A percentile compares a stretch with the other conserved stretches of the same genome.
Evolutionary conservation across 2,888 invertebrate genomes (phyloP).

Genomic region (Digitonthophagus gazella): DNA sequence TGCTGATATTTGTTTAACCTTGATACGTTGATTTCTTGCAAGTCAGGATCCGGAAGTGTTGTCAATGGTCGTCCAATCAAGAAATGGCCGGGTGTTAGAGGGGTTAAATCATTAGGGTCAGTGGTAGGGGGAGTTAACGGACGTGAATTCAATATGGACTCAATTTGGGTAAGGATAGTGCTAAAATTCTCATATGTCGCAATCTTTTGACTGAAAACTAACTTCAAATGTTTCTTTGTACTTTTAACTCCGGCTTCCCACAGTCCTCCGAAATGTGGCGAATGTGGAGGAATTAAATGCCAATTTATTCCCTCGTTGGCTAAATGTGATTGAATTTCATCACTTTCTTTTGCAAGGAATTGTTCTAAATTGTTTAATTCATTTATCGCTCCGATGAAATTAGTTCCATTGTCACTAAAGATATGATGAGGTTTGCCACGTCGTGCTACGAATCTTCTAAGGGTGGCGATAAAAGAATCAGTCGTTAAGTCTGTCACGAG

Average conservation of each 20-base stretch:
- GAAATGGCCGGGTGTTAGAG: slow-evolving; percentile 39
- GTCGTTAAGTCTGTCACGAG: slow-evolving; percentile 19
- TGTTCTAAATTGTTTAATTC: not conserved
- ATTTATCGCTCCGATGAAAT: slow-evolving; percentile 7
- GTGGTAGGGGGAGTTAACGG: slow-evolving; percentile 36
- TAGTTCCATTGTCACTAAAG: slow-evolving; percentile 15
- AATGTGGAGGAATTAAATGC: slow-evolving; percentile 1
- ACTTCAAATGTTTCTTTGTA: slow-evolving; percentile 38
- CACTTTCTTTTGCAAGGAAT: not conserved
- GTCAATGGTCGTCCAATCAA: slow-evolving; percentile 34
- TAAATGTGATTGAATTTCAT: not conserved
- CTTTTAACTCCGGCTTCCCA: slow-evolving; percentile 43
- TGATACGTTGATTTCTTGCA: slow-evolving; percentile 28
- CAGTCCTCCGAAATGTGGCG: slow-evolving; percentile 42
- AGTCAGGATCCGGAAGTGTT: slow-evolving; percentile 31
- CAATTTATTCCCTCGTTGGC: not conserved
- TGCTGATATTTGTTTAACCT: slow-evolving; percentile 34
- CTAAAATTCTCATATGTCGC: slow-evolving; percentile 39
- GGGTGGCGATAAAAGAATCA: slow-evolving; percentile 20
- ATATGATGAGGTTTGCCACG: slow-evolving; percentile 22
- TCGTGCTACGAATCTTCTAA: slow-evolving; percentile 24
- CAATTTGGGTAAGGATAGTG: slow-evolving; percentile 40
- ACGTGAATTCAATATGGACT: slow-evolving; percentile 41
- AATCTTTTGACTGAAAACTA: slow-evolving; percentile 33
- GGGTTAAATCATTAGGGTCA: slow-evolving; percentile 36